Evolutionary conservation across 2,888 invertebrate species (phyloP), one percentile per base, ranked within the genome.

Genomic region (Lycaena phlaeas): DNA sequence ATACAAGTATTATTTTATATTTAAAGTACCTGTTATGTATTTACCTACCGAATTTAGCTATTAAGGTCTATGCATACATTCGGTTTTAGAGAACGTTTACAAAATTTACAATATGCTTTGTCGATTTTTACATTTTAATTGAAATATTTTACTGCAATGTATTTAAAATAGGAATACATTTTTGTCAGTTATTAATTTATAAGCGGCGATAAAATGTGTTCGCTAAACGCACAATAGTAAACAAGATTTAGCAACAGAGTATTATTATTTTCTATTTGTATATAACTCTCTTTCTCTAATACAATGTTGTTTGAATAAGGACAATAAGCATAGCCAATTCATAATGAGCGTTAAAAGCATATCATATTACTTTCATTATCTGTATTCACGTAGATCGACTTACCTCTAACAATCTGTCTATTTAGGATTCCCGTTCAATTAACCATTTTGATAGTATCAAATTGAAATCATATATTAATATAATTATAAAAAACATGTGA

Each of bases 1-100:
- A 41, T 49, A 53, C 65, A 76, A 77, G 75, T 76, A 77, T 79
- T 79, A 73, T 66, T 68, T 59, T 60, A 25, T 44, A 64, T 49
- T 58, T 66, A 60, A 59, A 58, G 75, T 75, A 76, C 74, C 75
- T 77, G 71, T 67, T 59, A 56, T 41, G 26, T 28, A 28, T 37
- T 25, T 38, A 14, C 22, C 4, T 28, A 38, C 9, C 12, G 14
- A 14, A n/a, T 26, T 17, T 31, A 7, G 5, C 22, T 7, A 22
- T 22, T 9, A 31, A 34, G 34, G 34, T 34, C 34, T 34, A 34
- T 34, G 34, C 34, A 34, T 22, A 22, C 12, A 34, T 4, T 12
- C 34, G 22, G 12, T 10, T 31, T n/a, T 14, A 12, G 2, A 29
- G 2, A 30, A 10, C 1, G 5, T 30, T 15, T 1, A 4, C 22